A percentile compares a stretch with the other conserved stretches of the same genome.
phyloP scores from a whole-genome alignment of 2,113 vertebrate genomes.

The Fulmarus glacialis region DNA sequence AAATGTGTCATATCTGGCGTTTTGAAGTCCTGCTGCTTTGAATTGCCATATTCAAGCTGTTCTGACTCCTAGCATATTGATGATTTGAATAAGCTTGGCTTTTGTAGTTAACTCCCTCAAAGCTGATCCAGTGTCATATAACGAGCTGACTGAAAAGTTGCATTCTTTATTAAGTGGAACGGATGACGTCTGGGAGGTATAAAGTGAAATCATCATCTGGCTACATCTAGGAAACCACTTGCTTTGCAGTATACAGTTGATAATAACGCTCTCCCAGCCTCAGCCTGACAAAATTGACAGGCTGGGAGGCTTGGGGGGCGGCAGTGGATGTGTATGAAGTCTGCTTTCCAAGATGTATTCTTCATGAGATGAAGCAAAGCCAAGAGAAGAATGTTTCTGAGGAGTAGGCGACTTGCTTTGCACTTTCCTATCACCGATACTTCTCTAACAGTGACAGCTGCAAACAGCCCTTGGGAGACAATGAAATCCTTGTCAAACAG shows the following conservation, averaged over 20 bases:
- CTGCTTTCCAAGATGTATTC: neutral
- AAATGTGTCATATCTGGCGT: neutral
- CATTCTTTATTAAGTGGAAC: neutral
- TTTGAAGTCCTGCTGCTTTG: neutral
- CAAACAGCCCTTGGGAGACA: neutral
- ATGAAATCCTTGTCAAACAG: neutral
- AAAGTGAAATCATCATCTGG: neutral
- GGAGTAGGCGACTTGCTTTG: neutral
- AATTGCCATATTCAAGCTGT: neutral
- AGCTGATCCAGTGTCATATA: neutral
- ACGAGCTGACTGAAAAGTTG: neutral
- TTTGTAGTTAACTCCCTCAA: neutral
- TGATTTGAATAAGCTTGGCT: neutral
- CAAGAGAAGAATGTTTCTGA: neutral
- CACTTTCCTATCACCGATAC: accelerated
- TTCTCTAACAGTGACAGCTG: neutral
- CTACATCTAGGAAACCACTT: neutral
- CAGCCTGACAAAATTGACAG: neutral
- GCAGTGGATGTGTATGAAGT: neutral
- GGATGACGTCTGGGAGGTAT: neutral
- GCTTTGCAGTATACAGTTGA: neutral
- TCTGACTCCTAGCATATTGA: neutral
- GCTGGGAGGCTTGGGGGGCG: neutral
- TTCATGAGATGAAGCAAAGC: neutral
- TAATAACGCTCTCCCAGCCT: neutral